Evolutionary conservation across 1,140 invertebrate species (phyloP).

Genomic region (Anagrus nilaparvatae): DNA sequence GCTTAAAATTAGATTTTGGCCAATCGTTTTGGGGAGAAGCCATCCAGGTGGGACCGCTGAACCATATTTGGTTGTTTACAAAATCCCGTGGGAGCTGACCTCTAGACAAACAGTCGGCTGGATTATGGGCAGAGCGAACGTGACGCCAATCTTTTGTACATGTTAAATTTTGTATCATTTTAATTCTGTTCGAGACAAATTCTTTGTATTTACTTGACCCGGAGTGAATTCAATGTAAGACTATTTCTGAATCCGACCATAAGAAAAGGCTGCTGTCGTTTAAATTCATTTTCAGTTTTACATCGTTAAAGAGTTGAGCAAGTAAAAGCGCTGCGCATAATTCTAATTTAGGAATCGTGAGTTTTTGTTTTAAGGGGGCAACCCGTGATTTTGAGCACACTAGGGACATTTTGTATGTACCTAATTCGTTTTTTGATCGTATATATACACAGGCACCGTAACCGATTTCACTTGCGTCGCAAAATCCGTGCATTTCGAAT

Average conservation of each 20-base stretch:
- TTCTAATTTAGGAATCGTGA: background rate
- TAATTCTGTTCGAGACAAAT: background rate
- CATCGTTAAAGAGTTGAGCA: background rate
- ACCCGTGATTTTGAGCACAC: constrained; percentile 28
- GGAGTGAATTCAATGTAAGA: background rate
- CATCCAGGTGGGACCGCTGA: no score
- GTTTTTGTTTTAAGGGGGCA: constrained; percentile 24
- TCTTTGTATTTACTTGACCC: background rate
- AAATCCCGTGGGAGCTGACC: no score
- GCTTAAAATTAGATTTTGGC: background rate
- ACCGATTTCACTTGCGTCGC: constrained; percentile 5
- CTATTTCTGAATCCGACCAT: background rate
- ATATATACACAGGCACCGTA: constrained; percentile 17
- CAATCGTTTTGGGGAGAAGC: no score
- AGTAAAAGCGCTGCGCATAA: background rate
- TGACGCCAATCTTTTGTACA: background rate
- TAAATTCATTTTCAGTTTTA: background rate
- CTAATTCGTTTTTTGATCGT: constrained; percentile 8
- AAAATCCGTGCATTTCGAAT: no score
- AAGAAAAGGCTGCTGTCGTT: background rate
- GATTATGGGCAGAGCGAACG: no score
- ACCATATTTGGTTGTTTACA: no score
- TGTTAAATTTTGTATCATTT: background rate
- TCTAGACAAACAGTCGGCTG: no score
- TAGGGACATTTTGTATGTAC: constrained; percentile 8